These are phyloP conservation scores for Loriculus beryllinus DNA, from an alignment of 2,797 vertebrate genomes.

Conservation along the genomic window DNA sequence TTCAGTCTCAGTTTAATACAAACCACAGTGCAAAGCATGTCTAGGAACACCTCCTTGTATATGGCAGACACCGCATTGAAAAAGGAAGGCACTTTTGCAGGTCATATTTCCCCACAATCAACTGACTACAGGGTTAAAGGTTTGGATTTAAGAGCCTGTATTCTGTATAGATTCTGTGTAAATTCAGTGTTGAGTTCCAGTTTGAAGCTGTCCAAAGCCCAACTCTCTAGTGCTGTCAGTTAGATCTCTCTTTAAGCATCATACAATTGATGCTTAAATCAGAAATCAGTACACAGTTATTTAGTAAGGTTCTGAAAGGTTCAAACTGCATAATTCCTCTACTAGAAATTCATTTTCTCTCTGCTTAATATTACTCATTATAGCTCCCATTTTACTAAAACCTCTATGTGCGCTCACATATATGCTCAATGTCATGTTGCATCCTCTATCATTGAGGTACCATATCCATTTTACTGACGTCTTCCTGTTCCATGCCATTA, in stretches of 20 bases:
- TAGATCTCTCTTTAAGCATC: neutral
- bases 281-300: neutral
- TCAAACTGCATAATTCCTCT: neutral
- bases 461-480: accelerated
- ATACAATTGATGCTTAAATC: neutral
- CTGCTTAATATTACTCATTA: neutral
- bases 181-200: neutral
- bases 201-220: neutral
- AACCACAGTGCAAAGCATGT: neutral
- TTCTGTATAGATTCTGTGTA: neutral
- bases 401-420: neutral
- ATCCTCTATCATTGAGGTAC: neutral
- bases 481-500: neutral
- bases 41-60: neutral
- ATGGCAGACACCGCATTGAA: neutral
- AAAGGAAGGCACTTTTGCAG: neutral
- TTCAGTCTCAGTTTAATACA: neutral
- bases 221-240: neutral
- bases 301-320: neutral
- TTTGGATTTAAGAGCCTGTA: neutral
- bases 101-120: neutral
- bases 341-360: neutral
- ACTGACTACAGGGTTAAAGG: neutral
- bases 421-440: neutral
- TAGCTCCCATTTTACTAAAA: neutral